Percentiles rank a stretch among this genome's conserved stretches.
Conservation (phyloP, 2,113 vertebrate species). For the Monarcha castaneiventris region DNA sequence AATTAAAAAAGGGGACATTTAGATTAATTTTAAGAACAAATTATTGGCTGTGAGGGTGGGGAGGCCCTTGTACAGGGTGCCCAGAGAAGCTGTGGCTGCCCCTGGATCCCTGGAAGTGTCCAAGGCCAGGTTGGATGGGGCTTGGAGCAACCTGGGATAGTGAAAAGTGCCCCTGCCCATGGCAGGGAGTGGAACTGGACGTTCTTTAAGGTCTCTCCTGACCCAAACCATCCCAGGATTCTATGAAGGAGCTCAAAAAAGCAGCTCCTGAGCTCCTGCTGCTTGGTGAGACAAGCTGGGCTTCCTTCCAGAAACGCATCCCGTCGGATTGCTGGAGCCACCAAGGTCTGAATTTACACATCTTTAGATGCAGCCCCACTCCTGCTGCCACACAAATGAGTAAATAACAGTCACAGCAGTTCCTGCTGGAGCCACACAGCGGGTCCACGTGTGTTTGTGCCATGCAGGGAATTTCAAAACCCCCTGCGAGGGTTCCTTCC, state of each 20-base stretch:
- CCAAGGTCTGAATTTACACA: not conserved
- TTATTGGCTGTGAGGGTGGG: fast-evolving
- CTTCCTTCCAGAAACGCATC: not conserved
- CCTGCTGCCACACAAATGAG: not conserved
- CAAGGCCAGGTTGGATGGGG: fast-evolving
- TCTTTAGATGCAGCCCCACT: not conserved
- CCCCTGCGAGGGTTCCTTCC: not conserved
- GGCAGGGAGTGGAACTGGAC: not conserved
- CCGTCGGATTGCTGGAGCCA: not conserved
- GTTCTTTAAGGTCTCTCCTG: not conserved
- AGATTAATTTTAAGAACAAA: not conserved
- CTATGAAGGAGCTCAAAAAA: not conserved
- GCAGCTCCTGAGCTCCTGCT: not conserved
- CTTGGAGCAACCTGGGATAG: not conserved
- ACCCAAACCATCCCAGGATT: not conserved
- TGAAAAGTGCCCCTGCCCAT: not conserved
- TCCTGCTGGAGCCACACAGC: not conserved
- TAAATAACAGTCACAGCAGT: not conserved
- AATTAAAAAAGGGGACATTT: not conserved
- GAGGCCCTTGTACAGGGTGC: not conserved
- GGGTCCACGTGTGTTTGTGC: not conserved
- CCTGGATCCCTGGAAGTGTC: not conserved
- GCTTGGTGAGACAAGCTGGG: not conserved
- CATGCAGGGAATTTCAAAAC: not conserved
- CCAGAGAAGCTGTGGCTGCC: not conserved